phyloP scores from a whole-genome alignment of 2,797 vertebrate genomes.

The Pelochelys cantorii region DNA sequence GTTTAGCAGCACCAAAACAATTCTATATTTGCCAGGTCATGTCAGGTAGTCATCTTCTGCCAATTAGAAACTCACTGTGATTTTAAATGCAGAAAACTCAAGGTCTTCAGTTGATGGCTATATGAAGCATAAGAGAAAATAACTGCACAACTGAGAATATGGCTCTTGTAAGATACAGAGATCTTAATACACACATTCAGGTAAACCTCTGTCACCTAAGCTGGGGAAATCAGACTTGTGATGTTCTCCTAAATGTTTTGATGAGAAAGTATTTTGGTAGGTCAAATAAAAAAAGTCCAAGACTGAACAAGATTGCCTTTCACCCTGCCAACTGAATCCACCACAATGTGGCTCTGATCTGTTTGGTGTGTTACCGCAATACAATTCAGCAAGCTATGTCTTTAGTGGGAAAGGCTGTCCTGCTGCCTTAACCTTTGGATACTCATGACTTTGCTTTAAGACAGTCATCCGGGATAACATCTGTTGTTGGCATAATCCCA shows the following conservation, averaged over 20 bases:
- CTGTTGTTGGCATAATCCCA: not conserved
- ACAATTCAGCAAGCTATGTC: not conserved
- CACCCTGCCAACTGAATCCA: not conserved
- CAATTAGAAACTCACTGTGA: not conserved
- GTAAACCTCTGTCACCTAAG: not conserved
- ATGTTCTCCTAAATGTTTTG: not conserved
- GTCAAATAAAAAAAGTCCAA: not conserved
- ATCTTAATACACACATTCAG: not conserved
- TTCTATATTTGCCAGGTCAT: not conserved
- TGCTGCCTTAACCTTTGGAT: not conserved
- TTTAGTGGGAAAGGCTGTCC: not conserved
- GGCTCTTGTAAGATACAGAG: not conserved
- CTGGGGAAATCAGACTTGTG: not conserved
- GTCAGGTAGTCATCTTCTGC: too few species aligned
- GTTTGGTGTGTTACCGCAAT: not conserved
- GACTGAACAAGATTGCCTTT: not conserved
- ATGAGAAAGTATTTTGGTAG: not conserved
- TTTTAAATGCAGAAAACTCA: not conserved
- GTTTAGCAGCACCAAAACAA: not conserved
- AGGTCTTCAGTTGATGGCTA: not conserved
- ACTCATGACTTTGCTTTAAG: not conserved
- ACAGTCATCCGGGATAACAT: fast-evolving
- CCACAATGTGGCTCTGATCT: not conserved
- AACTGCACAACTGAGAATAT: not conserved
- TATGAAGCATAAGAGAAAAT: not conserved